Conservation (phyloP, 2,797 vertebrate genomes). For the Buceros bicornis region DNA sequence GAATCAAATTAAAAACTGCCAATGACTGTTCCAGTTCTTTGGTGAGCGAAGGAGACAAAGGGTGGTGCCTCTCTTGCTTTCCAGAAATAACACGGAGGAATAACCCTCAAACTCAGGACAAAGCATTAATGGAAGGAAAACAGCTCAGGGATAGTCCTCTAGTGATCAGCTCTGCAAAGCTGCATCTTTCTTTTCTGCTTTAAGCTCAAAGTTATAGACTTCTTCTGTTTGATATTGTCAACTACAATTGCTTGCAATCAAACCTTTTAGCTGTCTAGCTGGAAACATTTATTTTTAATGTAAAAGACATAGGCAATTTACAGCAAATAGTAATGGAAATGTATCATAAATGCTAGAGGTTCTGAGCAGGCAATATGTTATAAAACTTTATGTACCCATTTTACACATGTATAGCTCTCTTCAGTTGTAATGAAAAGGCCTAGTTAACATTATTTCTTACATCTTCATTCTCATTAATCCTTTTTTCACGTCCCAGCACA, state of each 20-base stretch:
- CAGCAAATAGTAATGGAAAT: constrained; percentile 64
- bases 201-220: constrained; percentile 10
- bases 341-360: constrained; percentile 58
- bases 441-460: constrained; percentile 50
- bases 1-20: constrained; percentile 17
- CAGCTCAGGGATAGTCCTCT: background rate
- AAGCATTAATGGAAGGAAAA: background rate
- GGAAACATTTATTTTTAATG: constrained; percentile 65
- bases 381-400: constrained; percentile 66
- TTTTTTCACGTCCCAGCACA: background rate
- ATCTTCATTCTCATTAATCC: constrained; percentile 20
- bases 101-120: background rate
- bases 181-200: background rate
- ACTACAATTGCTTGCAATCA: constrained; percentile 50
- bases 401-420: background rate
- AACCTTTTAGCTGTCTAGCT: constrained; percentile 63
- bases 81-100: background rate
- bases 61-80: background rate
- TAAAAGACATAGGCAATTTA: constrained; percentile 68
- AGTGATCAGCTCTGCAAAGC: background rate
- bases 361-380: constrained; percentile 49
- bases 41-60: background rate
- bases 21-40: background rate
- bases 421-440: constrained; percentile 45
- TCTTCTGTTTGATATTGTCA: constrained; percentile 22